phyloP scores from a whole-genome alignment of 2,113 vertebrate genomes.

The Tapirus terrestris region DNA sequence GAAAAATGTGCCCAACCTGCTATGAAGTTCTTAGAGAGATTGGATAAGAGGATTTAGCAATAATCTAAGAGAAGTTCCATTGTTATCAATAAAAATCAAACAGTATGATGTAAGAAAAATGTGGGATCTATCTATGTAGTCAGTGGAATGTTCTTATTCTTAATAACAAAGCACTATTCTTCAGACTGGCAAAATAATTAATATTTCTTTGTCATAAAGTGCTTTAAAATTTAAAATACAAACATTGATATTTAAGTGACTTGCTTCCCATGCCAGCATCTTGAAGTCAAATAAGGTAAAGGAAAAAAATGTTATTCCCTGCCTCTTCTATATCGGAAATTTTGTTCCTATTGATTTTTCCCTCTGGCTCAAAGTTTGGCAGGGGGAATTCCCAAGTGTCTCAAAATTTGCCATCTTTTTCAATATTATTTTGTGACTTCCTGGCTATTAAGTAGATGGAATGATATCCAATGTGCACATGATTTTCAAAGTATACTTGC shows the following conservation, averaged over 20 bases:
- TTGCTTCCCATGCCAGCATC: background rate
- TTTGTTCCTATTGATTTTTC: background rate
- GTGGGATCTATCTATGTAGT: background rate
- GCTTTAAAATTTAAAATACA: background rate
- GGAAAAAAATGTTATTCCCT: background rate
- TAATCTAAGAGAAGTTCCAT: background rate
- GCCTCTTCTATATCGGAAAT: background rate
- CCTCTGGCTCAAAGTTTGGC: background rate
- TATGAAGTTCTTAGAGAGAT: background rate
- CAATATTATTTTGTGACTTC: background rate
- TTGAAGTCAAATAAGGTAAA: background rate
- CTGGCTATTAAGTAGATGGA: background rate
- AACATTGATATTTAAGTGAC: background rate
- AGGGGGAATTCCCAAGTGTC: background rate
- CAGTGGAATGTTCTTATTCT: background rate
- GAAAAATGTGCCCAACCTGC: background rate
- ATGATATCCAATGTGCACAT: background rate
- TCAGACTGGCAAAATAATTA: background rate
- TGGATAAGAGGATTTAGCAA: background rate
- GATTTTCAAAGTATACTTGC: background rate
- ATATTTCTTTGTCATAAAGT: background rate
- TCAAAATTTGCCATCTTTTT: background rate
- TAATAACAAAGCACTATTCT: background rate
- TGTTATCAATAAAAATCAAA: background rate
- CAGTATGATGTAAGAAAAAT: background rate